A percentile compares a stretch with the other conserved stretches of the same genome.
Evolutionary conservation across 2,113 vertebrate species (phyloP).

Genomic region (Machaerirhynchus nigripectus): DNA sequence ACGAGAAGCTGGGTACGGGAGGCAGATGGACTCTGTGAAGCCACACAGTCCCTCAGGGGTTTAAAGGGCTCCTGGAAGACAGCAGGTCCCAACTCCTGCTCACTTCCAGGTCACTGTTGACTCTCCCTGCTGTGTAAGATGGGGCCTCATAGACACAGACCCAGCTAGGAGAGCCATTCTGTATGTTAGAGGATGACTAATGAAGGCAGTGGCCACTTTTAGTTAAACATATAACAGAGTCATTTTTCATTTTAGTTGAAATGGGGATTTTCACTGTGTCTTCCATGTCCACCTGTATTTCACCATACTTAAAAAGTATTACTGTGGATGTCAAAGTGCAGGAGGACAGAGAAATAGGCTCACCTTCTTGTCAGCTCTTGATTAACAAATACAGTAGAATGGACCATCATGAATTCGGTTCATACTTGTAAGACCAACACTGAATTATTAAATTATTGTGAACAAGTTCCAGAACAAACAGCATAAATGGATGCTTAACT

Average conservation of each 20-base stretch:
- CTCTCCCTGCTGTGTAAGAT: neutral
- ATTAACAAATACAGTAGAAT: neutral
- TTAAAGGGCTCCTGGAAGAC: neutral
- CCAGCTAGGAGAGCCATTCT: neutral
- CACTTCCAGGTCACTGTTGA: neutral
- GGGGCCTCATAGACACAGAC: neutral
- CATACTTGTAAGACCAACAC: neutral
- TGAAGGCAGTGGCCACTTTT: neutral
- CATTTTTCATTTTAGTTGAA: neutral
- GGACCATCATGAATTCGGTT: neutral
- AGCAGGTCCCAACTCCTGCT: neutral
- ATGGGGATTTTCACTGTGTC: neutral
- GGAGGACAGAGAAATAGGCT: neutral
- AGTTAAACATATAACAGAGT: neutral
- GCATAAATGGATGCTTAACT: neutral
- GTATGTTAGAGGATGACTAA: neutral
- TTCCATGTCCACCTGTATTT: neutral
- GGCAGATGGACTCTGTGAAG: neutral
- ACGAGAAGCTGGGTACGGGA: neutral
- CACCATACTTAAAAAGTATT: neutral
- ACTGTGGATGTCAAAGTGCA: neutral
- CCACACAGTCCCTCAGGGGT: rapidly evolving
- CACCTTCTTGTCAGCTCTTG: neutral
- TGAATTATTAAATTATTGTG: neutral
- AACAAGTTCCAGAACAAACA: slow-evolving; percentile 12